Evolutionary conservation across 2,797 vertebrate genomes (phyloP).

Genomic region (Melanotaenia maccullochi): DNA sequence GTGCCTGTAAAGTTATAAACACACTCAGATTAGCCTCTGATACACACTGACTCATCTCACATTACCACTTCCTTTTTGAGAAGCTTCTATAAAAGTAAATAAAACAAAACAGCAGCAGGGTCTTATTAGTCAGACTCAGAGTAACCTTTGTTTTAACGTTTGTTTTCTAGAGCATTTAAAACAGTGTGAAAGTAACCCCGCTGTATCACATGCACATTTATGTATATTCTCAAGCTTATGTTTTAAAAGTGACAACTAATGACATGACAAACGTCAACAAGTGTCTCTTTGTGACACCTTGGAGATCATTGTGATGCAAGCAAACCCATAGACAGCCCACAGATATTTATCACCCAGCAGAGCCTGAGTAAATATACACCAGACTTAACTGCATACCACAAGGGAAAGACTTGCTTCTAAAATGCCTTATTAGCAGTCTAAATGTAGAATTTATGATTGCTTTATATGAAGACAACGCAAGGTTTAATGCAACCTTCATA

Average conservation of each 20-base stretch:
- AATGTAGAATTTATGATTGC: background rate
- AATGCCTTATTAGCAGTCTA: slow-evolving; percentile 30
- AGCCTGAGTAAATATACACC: slow-evolving; percentile 16
- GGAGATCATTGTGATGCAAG: slow-evolving; percentile 19
- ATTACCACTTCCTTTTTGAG: slow-evolving; percentile 14
- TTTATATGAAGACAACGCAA: slow-evolving; percentile 7
- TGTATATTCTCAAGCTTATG: background rate
- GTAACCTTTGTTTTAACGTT: too few relatives aligned
- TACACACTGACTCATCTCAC: background rate
- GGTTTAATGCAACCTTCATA: slow-evolving; percentile 1
- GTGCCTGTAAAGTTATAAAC: background rate
- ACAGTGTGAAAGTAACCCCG: background rate
- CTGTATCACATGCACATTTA: background rate
- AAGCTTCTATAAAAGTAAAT: background rate
- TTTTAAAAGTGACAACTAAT: background rate
- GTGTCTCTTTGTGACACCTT: background rate
- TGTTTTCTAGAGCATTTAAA: background rate
- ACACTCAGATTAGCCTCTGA: slow-evolving; percentile 6
- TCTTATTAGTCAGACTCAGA: too few relatives aligned
- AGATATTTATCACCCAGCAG: slow-evolving; percentile 27
- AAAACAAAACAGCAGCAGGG: too few relatives aligned
- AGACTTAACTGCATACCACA: slow-evolving; percentile 41
- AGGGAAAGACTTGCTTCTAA: slow-evolving; percentile 19
- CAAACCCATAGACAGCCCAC: slow-evolving; percentile 10
- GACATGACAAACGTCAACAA: background rate